These are phyloP conservation scores for Craterocephalus amniculus DNA, from an alignment of 2,797 vertebrate species.

Conservation along the genomic window DNA sequence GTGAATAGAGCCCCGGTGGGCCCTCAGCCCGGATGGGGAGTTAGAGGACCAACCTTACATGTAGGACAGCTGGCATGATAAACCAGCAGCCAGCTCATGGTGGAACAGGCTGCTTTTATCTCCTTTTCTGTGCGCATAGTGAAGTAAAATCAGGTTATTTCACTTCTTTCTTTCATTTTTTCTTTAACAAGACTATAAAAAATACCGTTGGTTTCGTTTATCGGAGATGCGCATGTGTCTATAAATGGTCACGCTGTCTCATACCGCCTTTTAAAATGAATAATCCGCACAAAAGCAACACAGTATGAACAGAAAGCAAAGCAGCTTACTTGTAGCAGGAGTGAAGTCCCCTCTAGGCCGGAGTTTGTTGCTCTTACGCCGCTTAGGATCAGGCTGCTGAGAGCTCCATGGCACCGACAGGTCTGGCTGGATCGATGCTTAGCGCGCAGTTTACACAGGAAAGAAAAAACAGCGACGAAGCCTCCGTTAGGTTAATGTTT, in stretches of 20 bases:
- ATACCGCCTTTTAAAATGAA: background rate
- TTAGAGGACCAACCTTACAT: slow-evolving; percentile 13
- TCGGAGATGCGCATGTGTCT: background rate
- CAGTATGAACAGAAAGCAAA: background rate
- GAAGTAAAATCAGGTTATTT: background rate
- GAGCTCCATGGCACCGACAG: slow-evolving; percentile 70
- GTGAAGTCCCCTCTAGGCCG: slow-evolving; percentile 26
- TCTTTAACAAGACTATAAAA: too few species aligned
- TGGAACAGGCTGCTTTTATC: background rate
- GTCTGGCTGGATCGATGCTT: slow-evolving; percentile 33
- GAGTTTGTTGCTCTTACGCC: slow-evolving; percentile 30
- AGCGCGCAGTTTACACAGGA: slow-evolving; percentile 11
- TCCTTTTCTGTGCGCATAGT: background rate
- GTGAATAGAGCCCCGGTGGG: slow-evolving; percentile 43
- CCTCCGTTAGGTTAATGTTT: slow-evolving; percentile 15
- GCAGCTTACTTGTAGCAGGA: slow-evolving; percentile 42
- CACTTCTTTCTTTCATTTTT: too few species aligned
- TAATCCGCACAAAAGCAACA: background rate
- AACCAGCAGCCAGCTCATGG: background rate
- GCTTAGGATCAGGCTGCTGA: slow-evolving; percentile 65
- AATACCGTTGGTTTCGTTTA: too few species aligned
- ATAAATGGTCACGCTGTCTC: too few species aligned
- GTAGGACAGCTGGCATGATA: background rate
- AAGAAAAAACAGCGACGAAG: slow-evolving; percentile 3
- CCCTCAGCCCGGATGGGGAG: slow-evolving; percentile 44